A percentile compares a stretch with the other conserved stretches of the same genome.
Conservation (phyloP, 2,797 vertebrate species). For the Odontamblyopus lacepedii region DNA sequence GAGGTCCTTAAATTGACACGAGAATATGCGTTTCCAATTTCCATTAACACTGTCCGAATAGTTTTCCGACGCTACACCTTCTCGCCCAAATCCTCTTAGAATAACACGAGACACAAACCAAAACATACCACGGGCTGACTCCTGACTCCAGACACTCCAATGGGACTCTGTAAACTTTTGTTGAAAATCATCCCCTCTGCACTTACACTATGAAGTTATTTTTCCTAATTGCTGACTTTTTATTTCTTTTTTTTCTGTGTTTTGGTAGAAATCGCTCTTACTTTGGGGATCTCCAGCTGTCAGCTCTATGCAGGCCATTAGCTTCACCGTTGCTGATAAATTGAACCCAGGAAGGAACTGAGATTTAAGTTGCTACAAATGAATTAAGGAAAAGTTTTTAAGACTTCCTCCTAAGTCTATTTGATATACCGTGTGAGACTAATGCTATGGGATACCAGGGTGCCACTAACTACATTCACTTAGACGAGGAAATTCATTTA, state of each 20-base stretch:
- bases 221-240: conserved; percentile 52
- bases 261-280: conserved; percentile 33
- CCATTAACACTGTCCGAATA: conserved; percentile 47
- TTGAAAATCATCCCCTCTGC: conserved; percentile 45
- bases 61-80: conserved; percentile 43
- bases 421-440: conserved; percentile 12
- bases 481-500: conserved; percentile 20
- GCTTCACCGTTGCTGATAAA: conserved; percentile 39
- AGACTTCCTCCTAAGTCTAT: conserved; percentile 21
- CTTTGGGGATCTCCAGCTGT: conserved; percentile 35
- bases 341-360: conserved; percentile 18
- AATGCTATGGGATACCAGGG: conserved; percentile 15
- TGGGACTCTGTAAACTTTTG: conserved; percentile 47
- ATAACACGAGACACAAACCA: conserved; percentile 53
- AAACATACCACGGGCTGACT: conserved; percentile 50
- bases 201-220: conserved; percentile 27
- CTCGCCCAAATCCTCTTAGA: conserved; percentile 48
- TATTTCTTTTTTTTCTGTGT: conserved; percentile 41
- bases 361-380: conserved; percentile 32
- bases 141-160: conserved; percentile 61
- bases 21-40: conserved; percentile 66
- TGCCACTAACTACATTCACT: conserved; percentile 6
- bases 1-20: conserved; percentile 30
- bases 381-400: conserved; percentile 25
- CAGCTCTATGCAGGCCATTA: conserved; percentile 41